phyloP scores from a whole-genome alignment of 2,113 vertebrate genomes.

The Peromyscus polionotus region DNA sequence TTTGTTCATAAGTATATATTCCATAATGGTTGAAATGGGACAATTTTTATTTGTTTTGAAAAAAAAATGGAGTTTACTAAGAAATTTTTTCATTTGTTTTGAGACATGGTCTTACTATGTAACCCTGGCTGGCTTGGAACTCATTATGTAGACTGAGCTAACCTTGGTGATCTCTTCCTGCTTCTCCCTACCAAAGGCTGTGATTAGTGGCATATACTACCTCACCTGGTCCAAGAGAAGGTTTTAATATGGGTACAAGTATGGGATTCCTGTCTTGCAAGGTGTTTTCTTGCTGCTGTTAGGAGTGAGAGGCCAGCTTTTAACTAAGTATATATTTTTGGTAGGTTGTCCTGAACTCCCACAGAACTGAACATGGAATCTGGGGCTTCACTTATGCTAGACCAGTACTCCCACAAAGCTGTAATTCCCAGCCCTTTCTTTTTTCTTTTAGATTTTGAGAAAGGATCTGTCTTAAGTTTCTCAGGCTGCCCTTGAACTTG shows the following conservation, averaged over 20 bases:
- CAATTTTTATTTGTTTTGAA: not conserved
- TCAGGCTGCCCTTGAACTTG: not conserved
- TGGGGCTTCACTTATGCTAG: not conserved
- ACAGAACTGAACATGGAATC: not conserved
- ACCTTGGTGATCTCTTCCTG: not conserved
- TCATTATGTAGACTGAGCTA: not conserved
- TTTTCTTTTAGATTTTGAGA: not conserved
- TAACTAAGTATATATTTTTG: not conserved
- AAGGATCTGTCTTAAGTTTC: not conserved
- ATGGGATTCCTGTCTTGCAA: not conserved
- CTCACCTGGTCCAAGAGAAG: not conserved
- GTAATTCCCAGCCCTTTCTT: not conserved
- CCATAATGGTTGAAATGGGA: not conserved
- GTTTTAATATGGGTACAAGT: not conserved
- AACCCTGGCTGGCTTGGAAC: not conserved
- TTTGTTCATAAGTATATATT: not conserved
- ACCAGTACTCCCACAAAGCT: not conserved
- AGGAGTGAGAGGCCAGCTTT: not conserved
- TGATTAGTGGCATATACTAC: not conserved
- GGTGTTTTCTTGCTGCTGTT: not conserved
- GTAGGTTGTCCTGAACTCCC: not conserved
- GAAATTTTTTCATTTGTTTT: not conserved
- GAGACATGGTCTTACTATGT: not conserved
- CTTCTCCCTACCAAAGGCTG: not conserved
- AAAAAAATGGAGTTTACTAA: not conserved